Evolutionary conservation across 23 tunicate genomes (phyloP).

Genomic region (Styela plicata): DNA sequence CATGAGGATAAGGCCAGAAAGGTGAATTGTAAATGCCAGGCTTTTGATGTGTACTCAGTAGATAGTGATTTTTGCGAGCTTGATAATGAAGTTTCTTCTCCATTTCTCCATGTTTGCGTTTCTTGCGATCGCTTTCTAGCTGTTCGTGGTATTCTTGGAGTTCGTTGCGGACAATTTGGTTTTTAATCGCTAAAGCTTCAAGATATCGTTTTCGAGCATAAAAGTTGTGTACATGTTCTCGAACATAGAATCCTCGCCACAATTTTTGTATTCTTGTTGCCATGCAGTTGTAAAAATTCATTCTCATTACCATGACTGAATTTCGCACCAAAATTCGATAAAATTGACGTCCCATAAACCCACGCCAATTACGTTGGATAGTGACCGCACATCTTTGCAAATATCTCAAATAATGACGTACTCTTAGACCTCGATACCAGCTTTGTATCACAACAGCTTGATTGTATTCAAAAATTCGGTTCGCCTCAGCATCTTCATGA

Average conservation of each 20-base stretch:
- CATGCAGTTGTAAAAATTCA: conserved; percentile 74
- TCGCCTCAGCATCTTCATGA: conserved; percentile 51
- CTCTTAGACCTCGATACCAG: conserved; percentile 67
- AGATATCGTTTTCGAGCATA: conserved; percentile 89
- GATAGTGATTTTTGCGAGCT: conserved; percentile 82
- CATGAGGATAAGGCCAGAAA: conserved; percentile 43
- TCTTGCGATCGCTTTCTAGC: conserved; percentile 20
- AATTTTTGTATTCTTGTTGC: conserved; percentile 71
- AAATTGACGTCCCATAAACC: conserved; percentile 77
- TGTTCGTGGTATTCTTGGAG: conserved; percentile 54
- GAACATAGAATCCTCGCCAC: conserved; percentile 86
- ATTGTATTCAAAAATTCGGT: conserved; percentile 44
- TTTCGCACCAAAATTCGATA: conserved; percentile 47
- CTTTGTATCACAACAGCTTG: conserved; percentile 82
- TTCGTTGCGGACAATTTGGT: conserved; percentile 68
- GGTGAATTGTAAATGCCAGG: conserved; percentile 90
- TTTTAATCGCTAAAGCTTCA: conserved; percentile 66
- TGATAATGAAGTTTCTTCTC: conserved; percentile 42
- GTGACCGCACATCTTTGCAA: conserved; percentile 38
- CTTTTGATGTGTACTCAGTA: conserved; percentile 80
- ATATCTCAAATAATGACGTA: conserved; percentile 43
- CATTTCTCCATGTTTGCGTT: conserved; percentile 29
- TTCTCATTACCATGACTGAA: conserved; percentile 62
- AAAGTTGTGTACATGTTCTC: conserved; percentile 78
- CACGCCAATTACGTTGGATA: conserved; percentile 88